Evolutionary conservation across 2,113 vertebrate genomes (phyloP), one percentile per base, ranked within the genome.

Genomic region (Hipposideros armiger): DNA sequence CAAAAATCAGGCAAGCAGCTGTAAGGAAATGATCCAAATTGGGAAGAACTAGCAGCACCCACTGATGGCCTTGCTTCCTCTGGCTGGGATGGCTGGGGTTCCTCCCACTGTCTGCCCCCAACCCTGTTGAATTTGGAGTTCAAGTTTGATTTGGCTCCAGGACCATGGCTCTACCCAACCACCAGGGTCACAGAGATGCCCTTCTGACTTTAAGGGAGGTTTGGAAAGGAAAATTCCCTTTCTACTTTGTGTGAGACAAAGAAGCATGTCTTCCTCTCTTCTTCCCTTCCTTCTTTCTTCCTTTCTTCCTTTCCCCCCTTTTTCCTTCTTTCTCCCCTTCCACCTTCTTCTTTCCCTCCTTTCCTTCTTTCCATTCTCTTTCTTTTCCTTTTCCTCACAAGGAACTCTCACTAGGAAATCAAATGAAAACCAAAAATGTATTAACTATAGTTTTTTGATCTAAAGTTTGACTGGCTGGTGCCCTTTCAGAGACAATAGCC

Each of bases 381-480:
- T 50, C 47, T 52, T 54, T 58, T 19, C 19, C 19, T 64, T 60
- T 22, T 80, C 5, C 50, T 81, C 50, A 26, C 73, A 64, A 47
- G 56, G 14, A 91, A 80, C 72, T 66, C 72, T 77, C 80, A 84
- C 3, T 58, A 73, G 72, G 77, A 84, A 94, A 42, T 56, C 91
- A 87, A 66, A n/a, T 19, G 64, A 88, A 86, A 87, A 87, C 3
- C 52, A 26, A 54, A 62, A 81, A 3, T 22, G 47, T 22, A 47
- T 4, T 5, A 72, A 17, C 45, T 3, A 14, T n/a, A 36, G 1
- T 17, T 74, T 42, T 93, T 45, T 91, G 50, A 16, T 40, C 72
- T 58, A 1, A 73, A 78, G 30, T 60, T 76, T 82, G 70, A 66
- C 60, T 78, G 64, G 17, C 0, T 24, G 45, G 52, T 1, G 7